A percentile compares a stretch with the other conserved stretches of the same genome.
Evolutionary conservation across 2,113 vertebrate genomes (phyloP).

Genomic region (Pionites leucogaster): DNA sequence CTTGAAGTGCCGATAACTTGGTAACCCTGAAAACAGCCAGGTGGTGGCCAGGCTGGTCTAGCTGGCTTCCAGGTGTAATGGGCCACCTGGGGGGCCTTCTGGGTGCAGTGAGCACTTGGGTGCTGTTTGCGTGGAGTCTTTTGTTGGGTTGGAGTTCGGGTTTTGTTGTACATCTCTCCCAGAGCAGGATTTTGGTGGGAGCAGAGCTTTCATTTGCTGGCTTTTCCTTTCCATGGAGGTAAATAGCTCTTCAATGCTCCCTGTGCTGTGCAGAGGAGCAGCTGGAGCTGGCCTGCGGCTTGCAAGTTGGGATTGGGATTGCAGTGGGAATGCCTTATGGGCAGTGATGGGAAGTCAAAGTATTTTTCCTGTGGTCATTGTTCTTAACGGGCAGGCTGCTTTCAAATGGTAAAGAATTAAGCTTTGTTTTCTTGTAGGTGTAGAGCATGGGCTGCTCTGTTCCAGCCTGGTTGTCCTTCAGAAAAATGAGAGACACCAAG

Average conservation of each 20-base stretch:
- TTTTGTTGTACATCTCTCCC: not conserved
- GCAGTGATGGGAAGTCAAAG: not conserved
- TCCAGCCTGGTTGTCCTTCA: not conserved
- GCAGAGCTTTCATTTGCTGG: not conserved
- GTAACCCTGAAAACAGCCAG: not conserved
- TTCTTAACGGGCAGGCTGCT: not conserved
- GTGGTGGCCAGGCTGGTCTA: not conserved
- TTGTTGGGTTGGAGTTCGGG: too few relatives aligned
- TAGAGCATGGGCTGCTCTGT: not conserved
- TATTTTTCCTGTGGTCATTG: not conserved
- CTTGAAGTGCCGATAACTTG: not conserved
- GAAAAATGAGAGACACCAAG: not conserved
- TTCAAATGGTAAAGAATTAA: not conserved
- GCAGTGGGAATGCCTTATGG: not conserved
- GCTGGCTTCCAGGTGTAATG: not conserved
- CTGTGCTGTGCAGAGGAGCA: not conserved
- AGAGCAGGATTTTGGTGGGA: not conserved
- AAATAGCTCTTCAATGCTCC: not conserved
- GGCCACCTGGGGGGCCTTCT: not conserved
- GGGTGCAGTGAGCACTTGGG: not conserved
- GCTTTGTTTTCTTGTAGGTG: not conserved
- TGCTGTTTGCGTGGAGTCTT: not conserved
- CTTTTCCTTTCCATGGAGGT: not conserved
- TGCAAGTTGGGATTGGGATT: not conserved
- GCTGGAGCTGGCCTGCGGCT: not conserved